Base-by-base conservation (phyloP, 2,888 invertebrate species). In the Phengaris alcon region DNA sequence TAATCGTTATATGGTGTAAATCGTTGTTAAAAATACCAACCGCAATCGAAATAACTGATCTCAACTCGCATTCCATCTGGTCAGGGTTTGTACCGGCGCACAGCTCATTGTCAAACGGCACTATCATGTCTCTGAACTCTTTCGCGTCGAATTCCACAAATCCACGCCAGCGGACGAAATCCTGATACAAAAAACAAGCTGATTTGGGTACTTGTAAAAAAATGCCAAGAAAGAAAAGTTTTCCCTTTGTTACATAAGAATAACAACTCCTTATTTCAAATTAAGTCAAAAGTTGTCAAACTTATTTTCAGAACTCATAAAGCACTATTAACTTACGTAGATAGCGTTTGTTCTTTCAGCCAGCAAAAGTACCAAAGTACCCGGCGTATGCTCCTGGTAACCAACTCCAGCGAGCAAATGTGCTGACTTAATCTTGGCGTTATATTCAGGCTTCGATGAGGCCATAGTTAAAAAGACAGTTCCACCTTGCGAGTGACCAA, bases 401-500 rank as follows among this genome's bases (percentile, higher is more conserved):
- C 90, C 90, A 54, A 88, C 87, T 8, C 85, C 87, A 57, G 90
- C 91, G 15, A 90, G 75, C 8, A 90, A 81, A 77, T 91, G 87
- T 0, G 84, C 90, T 12, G 90, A 85, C 3, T 78, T 76, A 12
- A 91, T 81, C 80, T 89, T 91, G 4, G 82, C 69, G 76, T 90
- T 89, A 78, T 88, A 91, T 78, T 89, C 87, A 0, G 88, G 86
- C 8, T 79, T 78, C 82, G 89, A 81, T 2, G 89, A 85, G 54
- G 81, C 84, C 57, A 91, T 74, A 0, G 88, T 85, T 6, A 90
- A 77, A 75, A 90, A 90, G 0, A 77, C 82, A 0, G 91, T 90
- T 0, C 89, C 90, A 54, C 91, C 91, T 82, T 91, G 90, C 15
- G 93, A 93, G 80, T 90, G 89, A 0, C 92, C 92, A 8, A 92